A percentile compares a stretch with the other conserved stretches of the same genome.
These are phyloP conservation scores for Amphiura filiformis DNA, from an alignment of 35 echinoderm and acorn worm species.

Conservation along the genomic window DNA sequence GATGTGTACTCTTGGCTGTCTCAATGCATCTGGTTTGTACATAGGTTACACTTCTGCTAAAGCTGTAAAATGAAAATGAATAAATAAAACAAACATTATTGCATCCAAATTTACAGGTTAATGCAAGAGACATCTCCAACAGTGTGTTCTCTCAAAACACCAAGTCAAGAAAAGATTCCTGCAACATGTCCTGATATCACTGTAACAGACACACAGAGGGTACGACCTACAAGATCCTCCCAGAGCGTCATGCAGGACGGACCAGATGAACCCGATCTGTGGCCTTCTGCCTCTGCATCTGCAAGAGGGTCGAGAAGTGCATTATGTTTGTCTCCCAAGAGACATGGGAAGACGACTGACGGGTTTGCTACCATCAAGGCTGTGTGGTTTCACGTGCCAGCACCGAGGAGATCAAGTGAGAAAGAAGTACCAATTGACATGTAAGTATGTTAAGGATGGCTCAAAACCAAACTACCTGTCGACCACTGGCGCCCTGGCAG, in stretches of 20 bases:
- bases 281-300: background rate
- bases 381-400: constrained; percentile 23
- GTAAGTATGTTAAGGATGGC: no score
- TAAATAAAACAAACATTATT: no score
- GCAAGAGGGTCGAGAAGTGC: background rate
- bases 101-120: no score
- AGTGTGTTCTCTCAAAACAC: background rate
- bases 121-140: background rate
- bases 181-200: background rate
- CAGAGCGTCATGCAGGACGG: background rate
- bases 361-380: constrained; percentile 13
- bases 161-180: background rate
- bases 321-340: background rate
- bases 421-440: background rate
- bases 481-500: no score
- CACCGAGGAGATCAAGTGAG: background rate
- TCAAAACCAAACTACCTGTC: no score
- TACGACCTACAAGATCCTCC: background rate
- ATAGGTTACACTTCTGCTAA: no score
- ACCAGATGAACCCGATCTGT: background rate
- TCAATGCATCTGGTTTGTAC: no score
- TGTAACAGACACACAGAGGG: background rate
- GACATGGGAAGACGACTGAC: background rate
- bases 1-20: no score
- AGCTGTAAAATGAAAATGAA: no score